Conservation (phyloP, 2,113 vertebrate genomes). For the Mesoclemmys tuberculata region DNA sequence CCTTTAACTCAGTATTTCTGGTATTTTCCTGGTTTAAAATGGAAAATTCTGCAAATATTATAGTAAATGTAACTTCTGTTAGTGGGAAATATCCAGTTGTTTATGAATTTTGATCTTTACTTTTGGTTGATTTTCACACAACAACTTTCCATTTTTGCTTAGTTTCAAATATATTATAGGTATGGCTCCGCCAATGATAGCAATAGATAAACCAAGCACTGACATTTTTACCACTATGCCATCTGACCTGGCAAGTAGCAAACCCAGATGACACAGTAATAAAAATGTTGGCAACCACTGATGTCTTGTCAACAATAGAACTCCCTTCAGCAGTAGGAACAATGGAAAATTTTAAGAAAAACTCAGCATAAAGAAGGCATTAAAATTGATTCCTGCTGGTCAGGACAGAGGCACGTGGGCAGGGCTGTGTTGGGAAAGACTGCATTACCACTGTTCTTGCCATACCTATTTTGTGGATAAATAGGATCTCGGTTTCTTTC, state of each 20-base stretch:
- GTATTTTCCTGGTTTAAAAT: conserved; percentile 8
- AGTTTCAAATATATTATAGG: background rate
- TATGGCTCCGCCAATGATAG: background rate
- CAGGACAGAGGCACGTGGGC: background rate
- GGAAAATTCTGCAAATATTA: background rate
- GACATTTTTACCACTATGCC: background rate
- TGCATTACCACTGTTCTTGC: background rate
- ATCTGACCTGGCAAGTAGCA: background rate
- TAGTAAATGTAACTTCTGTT: background rate
- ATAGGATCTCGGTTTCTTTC: conserved; percentile 19
- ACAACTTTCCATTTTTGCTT: background rate
- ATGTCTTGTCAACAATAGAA: background rate
- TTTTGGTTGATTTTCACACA: conserved; percentile 2
- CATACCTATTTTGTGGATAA: background rate
- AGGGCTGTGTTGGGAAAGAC: background rate
- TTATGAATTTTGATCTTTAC: background rate
- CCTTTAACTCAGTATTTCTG: conserved; percentile 32
- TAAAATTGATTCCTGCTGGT: background rate
- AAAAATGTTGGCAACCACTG: conserved; percentile 8
- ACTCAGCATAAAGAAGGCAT: background rate
- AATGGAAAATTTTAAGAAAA: background rate
- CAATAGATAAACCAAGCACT: conserved; percentile 41
- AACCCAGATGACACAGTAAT: conserved; percentile 24
- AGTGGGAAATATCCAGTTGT: background rate
- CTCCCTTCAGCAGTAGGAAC: background rate